Conservation (phyloP, 2,113 vertebrate species). For the Platysteira castanea region DNA sequence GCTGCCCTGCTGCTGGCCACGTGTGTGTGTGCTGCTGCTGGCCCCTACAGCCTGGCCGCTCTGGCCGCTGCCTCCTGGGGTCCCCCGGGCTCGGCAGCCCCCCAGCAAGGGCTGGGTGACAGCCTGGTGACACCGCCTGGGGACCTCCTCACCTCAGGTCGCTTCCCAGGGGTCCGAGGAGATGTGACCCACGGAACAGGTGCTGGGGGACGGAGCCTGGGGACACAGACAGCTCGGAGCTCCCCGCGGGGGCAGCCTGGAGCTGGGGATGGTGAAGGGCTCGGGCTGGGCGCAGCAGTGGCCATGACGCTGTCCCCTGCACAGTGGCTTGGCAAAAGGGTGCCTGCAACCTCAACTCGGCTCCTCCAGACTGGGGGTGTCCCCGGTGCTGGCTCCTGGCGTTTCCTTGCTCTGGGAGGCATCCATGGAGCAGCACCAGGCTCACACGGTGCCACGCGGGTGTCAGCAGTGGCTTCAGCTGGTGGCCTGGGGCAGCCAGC, state of each 20-base stretch:
- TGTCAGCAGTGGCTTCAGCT: not conserved
- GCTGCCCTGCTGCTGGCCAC: not conserved
- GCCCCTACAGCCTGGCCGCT: fast-evolving
- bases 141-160: fast-evolving
- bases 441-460: fast-evolving
- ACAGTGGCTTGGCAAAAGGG: too few relatives aligned
- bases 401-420: not conserved
- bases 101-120: fast-evolving
- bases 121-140: fast-evolving
- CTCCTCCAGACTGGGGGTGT: fast-evolving
- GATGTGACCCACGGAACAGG: fast-evolving
- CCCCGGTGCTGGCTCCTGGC: not conserved
- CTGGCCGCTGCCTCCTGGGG: not conserved
- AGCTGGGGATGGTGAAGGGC: not conserved
- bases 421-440: fast-evolving
- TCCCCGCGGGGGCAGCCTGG: not conserved
- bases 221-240: fast-evolving
- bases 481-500: fast-evolving
- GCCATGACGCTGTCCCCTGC: fast-evolving
- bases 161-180: fast-evolving
- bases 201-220: not conserved
- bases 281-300: fast-evolving
- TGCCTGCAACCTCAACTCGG: fast-evolving
- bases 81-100: fast-evolving
- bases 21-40: not conserved